A percentile compares a stretch with the other conserved stretches of the same genome.
phyloP scores from a whole-genome alignment of 2,113 vertebrate genomes.

The Sitta europaea region DNA sequence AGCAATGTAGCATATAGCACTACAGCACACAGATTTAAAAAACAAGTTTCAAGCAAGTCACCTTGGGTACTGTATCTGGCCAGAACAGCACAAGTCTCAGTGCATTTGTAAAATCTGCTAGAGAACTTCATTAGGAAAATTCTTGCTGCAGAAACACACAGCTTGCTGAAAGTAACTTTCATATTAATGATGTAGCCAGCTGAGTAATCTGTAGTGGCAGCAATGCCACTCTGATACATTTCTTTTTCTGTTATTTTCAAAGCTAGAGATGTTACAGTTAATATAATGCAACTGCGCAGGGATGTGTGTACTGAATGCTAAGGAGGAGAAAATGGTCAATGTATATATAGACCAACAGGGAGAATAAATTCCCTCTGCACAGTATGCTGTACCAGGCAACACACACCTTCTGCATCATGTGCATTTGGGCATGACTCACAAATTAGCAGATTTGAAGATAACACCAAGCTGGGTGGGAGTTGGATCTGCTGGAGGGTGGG shows the following conservation, averaged over 20 bases:
- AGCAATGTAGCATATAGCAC: background rate
- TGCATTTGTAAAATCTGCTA: background rate
- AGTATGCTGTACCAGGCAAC: background rate
- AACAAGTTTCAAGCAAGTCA: background rate
- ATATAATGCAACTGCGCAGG: rapidly evolving
- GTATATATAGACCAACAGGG: background rate
- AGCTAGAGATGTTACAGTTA: background rate
- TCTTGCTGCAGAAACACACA: background rate
- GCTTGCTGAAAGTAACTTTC: background rate
- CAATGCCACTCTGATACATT: background rate
- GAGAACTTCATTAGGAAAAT: background rate
- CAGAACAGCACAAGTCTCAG: rapidly evolving
- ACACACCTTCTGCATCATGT: background rate
- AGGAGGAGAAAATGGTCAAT: conserved; percentile 4
- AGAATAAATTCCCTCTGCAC: background rate
- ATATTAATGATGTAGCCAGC: background rate
- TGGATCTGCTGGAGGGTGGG: background rate
- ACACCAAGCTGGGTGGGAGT: background rate
- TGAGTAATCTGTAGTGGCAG: background rate
- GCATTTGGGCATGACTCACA: background rate
- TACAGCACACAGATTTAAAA: background rate
- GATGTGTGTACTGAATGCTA: background rate
- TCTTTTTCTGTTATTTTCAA: background rate
- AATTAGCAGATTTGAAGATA: background rate
- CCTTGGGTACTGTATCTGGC: background rate